Percentiles rank a stretch among this genome's conserved stretches.
Evolutionary conservation across 1,140 invertebrate genomes (phyloP).

Genomic region (Drosophila pseudoobscura): DNA sequence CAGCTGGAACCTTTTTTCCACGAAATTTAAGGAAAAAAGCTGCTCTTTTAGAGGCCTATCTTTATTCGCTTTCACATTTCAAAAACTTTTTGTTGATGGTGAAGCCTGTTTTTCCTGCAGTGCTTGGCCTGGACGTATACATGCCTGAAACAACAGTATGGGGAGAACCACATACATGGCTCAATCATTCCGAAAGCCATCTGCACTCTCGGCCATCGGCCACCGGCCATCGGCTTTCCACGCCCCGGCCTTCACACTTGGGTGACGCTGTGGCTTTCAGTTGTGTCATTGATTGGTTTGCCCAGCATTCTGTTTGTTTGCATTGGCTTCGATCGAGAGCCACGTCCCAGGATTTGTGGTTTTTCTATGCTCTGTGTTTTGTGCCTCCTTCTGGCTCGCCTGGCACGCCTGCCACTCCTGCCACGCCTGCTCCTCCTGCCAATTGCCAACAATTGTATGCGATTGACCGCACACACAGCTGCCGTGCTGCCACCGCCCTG

Average conservation of each 20-base stretch:
- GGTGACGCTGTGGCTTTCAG: slow-evolving; percentile 73
- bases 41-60: too few species aligned
- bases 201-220: too few species aligned
- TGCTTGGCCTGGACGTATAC: slow-evolving; percentile 1
- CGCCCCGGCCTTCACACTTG: slow-evolving; percentile 56
- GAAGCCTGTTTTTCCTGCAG: not conserved
- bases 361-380: slow-evolving; percentile 29
- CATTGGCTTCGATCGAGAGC: slow-evolving; percentile 46
- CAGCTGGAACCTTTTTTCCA: not conserved
- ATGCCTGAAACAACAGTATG: too few species aligned
- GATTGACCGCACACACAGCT: slow-evolving; percentile 11
- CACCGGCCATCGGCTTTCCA: too few species aligned
- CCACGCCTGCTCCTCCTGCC: slow-evolving; percentile 2
- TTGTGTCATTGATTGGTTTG: slow-evolving; percentile 79
- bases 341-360: slow-evolving; percentile 43
- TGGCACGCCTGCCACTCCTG: slow-evolving; percentile 29
- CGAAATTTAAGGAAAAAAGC: too few species aligned
- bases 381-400: slow-evolving; percentile 1
- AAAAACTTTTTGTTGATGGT: not conserved
- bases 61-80: not conserved
- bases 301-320: slow-evolving; percentile 75
- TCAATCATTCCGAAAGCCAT: slow-evolving; percentile 39
- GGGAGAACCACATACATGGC: not conserved
- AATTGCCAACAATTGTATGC: slow-evolving; percentile 23
- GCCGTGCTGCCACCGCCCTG: not conserved